Evolutionary conservation across 2,888 invertebrate genomes (phyloP).

Genomic region (Hydriomena furcata): DNA sequence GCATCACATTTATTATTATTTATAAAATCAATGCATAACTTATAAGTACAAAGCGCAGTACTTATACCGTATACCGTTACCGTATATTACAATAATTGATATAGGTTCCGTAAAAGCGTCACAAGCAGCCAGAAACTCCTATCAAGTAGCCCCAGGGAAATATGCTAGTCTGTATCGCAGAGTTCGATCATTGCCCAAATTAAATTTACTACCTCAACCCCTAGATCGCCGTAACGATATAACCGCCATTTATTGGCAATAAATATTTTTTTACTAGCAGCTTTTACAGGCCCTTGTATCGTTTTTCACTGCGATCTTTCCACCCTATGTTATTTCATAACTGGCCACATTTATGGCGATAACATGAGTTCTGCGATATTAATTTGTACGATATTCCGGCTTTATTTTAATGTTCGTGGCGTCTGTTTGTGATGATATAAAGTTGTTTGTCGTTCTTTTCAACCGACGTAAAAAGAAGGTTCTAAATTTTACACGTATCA

Average conservation of each 20-base stretch:
- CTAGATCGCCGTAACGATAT: conserved; percentile 63
- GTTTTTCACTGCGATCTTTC: conserved; percentile 52
- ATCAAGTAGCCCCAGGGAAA: conserved; percentile 51
- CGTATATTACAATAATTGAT: no score
- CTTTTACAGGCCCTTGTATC: conserved; percentile 51
- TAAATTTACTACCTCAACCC: conserved; percentile 67
- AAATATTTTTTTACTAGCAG: conserved; percentile 70
- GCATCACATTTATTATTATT: no score
- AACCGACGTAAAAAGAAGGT: no score
- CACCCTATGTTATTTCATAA: conserved; percentile 51
- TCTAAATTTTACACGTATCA: no score
- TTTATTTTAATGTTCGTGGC: conserved; percentile 20
- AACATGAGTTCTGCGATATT: conserved; percentile 43
- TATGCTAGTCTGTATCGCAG: conserved; percentile 44
- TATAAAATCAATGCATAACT: no score
- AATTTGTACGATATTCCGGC: conserved; percentile 39
- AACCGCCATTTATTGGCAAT: conserved; percentile 67
- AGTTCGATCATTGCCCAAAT: conserved; percentile 62
- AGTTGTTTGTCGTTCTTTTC: conserved; percentile 8
- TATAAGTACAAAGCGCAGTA: no score
- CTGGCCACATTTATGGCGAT: conserved; percentile 46
- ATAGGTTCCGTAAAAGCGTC: conserved; percentile 3
- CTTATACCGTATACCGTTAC: no score
- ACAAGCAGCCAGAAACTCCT: conserved; percentile 14
- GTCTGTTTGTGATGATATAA: conserved; percentile 12